Evolutionary conservation across 2,888 invertebrate genomes (phyloP).

Genomic region (Osmoderma eremita): DNA sequence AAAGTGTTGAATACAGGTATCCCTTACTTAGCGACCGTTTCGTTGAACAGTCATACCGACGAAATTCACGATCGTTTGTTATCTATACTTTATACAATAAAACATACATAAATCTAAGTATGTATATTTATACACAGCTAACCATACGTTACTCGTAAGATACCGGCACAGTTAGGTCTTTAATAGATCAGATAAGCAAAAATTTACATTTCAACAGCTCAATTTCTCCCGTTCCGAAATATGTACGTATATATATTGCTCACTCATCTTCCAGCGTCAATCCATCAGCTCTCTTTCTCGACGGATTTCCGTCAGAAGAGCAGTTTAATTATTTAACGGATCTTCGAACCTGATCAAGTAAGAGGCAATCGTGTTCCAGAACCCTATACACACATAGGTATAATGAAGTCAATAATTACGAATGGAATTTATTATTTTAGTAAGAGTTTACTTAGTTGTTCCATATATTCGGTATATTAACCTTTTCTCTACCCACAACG

Average conservation of each 20-base stretch:
- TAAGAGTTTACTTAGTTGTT: no score
- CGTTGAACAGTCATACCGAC: no score
- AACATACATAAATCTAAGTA: no score
- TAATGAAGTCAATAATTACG: neutral
- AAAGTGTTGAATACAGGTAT: no score
- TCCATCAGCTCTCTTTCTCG: constrained; percentile 31
- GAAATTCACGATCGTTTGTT: no score
- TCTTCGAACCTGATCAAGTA: constrained; percentile 9
- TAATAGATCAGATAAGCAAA: constrained; percentile 28
- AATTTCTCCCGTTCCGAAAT: constrained; percentile 30
- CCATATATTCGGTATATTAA: no score
- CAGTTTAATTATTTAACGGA: constrained; percentile 37
- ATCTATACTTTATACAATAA: no score
- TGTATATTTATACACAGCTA: no score
- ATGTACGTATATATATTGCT: constrained; percentile 1
- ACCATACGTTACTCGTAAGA: neutral
- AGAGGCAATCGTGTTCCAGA: constrained; percentile 11
- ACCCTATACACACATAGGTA: neutral
- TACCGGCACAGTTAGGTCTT: constrained; percentile 5
- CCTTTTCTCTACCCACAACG: no score
- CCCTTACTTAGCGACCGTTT: no score
- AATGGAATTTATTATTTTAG: no score
- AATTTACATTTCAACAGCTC: constrained; percentile 37
- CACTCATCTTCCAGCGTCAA: constrained; percentile 26
- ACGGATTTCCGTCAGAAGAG: constrained; percentile 37